Evolutionary conservation across 1,140 invertebrate genomes (phyloP), one percentile per base, ranked within the genome.

Genomic region (Rhagoletis pomonella): DNA sequence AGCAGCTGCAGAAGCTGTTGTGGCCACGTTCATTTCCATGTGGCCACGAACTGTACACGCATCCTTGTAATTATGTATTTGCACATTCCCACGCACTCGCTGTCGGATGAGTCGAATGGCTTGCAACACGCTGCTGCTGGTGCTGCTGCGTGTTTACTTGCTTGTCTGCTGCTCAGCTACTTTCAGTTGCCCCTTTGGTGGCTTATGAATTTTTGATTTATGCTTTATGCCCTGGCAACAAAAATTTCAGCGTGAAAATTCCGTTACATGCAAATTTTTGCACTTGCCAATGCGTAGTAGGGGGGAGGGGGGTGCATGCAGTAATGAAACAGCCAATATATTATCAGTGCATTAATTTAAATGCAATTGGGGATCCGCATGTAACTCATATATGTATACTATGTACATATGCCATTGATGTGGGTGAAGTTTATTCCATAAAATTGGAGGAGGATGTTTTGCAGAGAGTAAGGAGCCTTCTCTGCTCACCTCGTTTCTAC

Each of bases 41-140:
- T 81, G 73, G 44, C 69, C 69, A 77, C 69, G 69, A 77, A 50
- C 69, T 77, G 69, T 77, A 77, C 69, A 77, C 69, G 69, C 44
- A 81, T 81, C 47, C 44, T 81, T 81, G 73, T 81, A 81, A 81
- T 81, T 42, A 81, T 55, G n/a, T 81, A 55, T 81, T 81, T 81
- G 73, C 44, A 2, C 0, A 73, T 17, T 2, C 69, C 14, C 47
- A 50, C 69, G n/a, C n/a, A 77, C 42, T 7, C 69, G 9, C 17
- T 0, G 0, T 0, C 17, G 4, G 7, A 19, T 17, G 19, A 9
- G 47, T 29, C n/a, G 2, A 55, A 3, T 55, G 50, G 10, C 10
- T 5, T 81, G 47, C 47, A 81, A 47, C 47, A 17, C 42, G 69
- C 47, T 81, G 73, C 47, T 19, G n/a, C n/a, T n/a, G n/a, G n/a